A percentile compares a stretch with the other conserved stretches of the same genome.
These are phyloP conservation scores for Catharus ustulatus DNA, from an alignment of 2,797 vertebrate genomes.

Conservation along the genomic window DNA sequence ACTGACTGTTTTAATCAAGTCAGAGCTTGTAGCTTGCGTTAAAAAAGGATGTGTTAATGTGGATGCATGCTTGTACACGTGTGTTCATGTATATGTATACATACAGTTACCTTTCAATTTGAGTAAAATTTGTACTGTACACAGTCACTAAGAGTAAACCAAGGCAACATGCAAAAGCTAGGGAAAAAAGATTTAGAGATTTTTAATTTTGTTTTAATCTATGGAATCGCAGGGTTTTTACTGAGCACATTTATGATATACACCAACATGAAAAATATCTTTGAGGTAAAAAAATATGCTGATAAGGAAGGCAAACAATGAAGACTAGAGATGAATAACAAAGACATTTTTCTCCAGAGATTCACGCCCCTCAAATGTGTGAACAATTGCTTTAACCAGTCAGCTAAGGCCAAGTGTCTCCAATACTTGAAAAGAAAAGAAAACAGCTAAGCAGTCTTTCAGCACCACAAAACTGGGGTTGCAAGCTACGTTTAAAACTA, in stretches of 20 bases:
- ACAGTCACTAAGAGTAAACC: background rate
- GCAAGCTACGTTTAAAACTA: background rate
- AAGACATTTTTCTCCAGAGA: conserved; percentile 56
- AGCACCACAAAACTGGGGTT: conserved; percentile 4
- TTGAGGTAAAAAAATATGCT: conserved; percentile 15
- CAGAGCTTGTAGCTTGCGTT: background rate
- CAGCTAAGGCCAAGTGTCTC: conserved; percentile 58
- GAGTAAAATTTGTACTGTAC: background rate
- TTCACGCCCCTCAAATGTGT: conserved; percentile 62
- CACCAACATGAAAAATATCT: background rate
- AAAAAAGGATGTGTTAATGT: background rate
- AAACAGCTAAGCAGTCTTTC: conserved; percentile 46
- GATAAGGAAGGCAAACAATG: conserved; percentile 50
- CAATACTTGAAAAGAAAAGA: conserved; percentile 61
- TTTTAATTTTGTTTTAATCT: background rate
- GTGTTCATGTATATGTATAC: background rate
- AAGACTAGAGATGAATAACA: conserved; percentile 64
- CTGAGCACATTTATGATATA: conserved; percentile 13
- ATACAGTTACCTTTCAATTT: background rate
- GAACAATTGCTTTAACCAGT: conserved; percentile 67
- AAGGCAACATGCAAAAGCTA: background rate
- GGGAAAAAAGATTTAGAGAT: background rate
- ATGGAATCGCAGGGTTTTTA: background rate
- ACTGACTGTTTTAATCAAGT: background rate
- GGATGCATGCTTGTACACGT: rapidly evolving